These are phyloP conservation scores for Sinonovacula constricta DNA, from an alignment of 1,140 invertebrate species.

Conservation along the genomic window DNA sequence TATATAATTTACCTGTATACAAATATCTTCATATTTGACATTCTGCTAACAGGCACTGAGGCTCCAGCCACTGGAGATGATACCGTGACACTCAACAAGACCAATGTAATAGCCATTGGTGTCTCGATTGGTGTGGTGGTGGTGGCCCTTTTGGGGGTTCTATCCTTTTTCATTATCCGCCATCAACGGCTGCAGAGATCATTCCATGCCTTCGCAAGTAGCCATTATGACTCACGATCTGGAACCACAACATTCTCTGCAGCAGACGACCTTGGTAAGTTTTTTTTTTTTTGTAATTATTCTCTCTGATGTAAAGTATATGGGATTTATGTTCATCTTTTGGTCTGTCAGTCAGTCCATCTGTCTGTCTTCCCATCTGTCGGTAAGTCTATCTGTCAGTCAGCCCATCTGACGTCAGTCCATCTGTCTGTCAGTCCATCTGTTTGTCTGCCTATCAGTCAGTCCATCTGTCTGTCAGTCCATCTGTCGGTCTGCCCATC, in stretches of 20 bases:
- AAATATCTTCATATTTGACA: too few relatives aligned
- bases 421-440: not conserved
- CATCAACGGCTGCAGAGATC: conserved; percentile 87
- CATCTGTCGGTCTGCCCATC: too few relatives aligned
- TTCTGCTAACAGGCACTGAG: too few relatives aligned
- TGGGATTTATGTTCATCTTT: not conserved
- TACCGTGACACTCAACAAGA: conserved; percentile 41
- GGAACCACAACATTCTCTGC: conserved; percentile 90
- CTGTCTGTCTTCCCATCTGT: not conserved
- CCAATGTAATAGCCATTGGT: conserved; percentile 76
- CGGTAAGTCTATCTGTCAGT: not conserved
- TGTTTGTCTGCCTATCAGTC: not conserved
- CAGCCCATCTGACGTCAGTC: not conserved
- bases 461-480: too few relatives aligned
- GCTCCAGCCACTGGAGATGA: not conserved
- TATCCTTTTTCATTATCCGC: conserved; percentile 84
- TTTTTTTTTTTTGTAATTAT: too few relatives aligned
- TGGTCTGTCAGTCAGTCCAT: not conserved
- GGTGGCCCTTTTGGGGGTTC: conserved; percentile 80
- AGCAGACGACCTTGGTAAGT: conserved; percentile 80
- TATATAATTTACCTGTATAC: too few relatives aligned
- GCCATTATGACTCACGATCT: conserved; percentile 90
- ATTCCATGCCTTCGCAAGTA: conserved; percentile 90
- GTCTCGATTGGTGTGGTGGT: conserved; percentile 81
- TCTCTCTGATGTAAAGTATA: too few relatives aligned